Percentiles rank a stretch among this genome's conserved stretches.
These are phyloP conservation scores for Todiramphus chloris DNA, from an alignment of 2,113 vertebrate species.

Conservation along the genomic window DNA sequence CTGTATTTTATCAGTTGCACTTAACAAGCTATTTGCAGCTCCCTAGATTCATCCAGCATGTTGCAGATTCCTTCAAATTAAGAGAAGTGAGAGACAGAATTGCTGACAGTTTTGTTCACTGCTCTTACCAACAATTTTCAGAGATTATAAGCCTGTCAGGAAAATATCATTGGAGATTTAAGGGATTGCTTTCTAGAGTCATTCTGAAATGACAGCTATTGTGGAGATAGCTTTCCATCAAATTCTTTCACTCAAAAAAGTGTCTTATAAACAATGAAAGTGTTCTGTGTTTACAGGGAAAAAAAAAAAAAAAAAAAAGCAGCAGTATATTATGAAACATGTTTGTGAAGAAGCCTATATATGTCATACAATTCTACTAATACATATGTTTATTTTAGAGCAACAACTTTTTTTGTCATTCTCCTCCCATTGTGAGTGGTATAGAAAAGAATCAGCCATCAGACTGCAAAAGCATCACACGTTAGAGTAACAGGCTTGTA, in stretches of 20 bases:
- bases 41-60: neutral
- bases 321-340: neutral
- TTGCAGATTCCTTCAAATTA: neutral
- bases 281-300: neutral
- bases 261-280: neutral
- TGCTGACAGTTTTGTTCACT: slow-evolving; percentile 37
- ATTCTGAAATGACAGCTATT: slow-evolving; percentile 42
- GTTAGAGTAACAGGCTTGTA: neutral
- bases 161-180: slow-evolving; percentile 31
- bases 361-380: neutral
- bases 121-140: neutral
- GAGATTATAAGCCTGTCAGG: slow-evolving; percentile 46
- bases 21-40: neutral
- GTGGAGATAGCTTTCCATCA: neutral
- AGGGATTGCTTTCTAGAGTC: slow-evolving; percentile 25
- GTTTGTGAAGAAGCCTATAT: neutral
- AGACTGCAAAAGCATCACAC: neutral
- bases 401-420: neutral
- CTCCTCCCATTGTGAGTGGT: neutral
- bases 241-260: neutral
- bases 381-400: neutral
- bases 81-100: neutral
- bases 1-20: neutral
- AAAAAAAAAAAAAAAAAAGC: neutral
- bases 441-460: neutral